Evolutionary conservation across 35 echinoderm and acorn worm genomes (phyloP), one percentile per base, ranked within the genome.

Genomic region (Lytechinus pictus): DNA sequence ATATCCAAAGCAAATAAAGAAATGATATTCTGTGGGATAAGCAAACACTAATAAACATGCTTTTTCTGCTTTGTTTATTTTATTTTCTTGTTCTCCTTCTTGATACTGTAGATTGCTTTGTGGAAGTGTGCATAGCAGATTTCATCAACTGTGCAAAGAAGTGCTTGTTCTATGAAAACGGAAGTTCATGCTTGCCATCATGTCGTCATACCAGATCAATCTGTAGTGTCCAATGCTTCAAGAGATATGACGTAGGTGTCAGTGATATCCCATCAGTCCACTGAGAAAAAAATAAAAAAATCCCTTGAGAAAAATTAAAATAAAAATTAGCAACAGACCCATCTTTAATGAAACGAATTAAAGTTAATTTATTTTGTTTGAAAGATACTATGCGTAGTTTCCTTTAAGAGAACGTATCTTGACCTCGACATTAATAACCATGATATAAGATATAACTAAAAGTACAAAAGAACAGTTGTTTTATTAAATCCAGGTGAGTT

Each of bases 91-190:
- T 90, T 10, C 52, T 12, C 44, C 7, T 52, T 13, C 3, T 93
- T 57, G 27, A n/a, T 93, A n/a, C 9, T 27, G 10, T 44, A 93
- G 92, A 93, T 93, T 93, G 92, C 92, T 93, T 93, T 27, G 92
- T 93, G 9, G 92, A 93, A 55, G 55, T 93, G 28, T 93, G 92
- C 92, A 93, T 93, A 27, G 92, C 92, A 3, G 92, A 93, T 27
- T 93, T 93, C 92, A 55, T 93, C 14, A 93, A 93, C 92, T 93
- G 92, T 24, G 92, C 92, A 33, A 93, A 93, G 92, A n/a, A 93
- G 55, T 93, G 92, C 55, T 93, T 93, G 92, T 93, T 93, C 92
- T 93, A 93, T 54, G 53, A 54, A 93, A 93, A 93, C 27, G 55
- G 92, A 27, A 54, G n/a, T 24, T 6, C 52, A 12, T 93, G 92